Base-by-base conservation (phyloP, 2,888 invertebrate species). In the Drosophila subsilvestris region DNA sequence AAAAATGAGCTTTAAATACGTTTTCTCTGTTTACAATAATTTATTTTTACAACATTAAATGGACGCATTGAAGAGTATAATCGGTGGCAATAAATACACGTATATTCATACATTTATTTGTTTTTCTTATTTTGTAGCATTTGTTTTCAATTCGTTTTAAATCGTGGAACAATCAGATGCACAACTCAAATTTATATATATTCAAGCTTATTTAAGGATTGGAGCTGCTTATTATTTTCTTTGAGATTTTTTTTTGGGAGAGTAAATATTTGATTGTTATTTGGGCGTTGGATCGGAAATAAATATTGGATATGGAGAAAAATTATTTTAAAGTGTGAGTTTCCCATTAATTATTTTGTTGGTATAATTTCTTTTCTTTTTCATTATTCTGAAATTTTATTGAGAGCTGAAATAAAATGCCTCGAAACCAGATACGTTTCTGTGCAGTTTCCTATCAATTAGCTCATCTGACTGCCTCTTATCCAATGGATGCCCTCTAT, bases 1-100 rank as follows among this genome's bases (percentile, higher is more conserved):
- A 37, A 37, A 37, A 14, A 6, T 47, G 42, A 2, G 32, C 27
- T 47, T 37, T 45, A 50, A 60, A 70, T 60, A 25, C 25, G 54
- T 20, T 58, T 49, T 71, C 32, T 37, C 6, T 37, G 0, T 7
- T n/a, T 7, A n/a, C 6, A 6, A 37, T 14, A 4, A 37, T 6
- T 14, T 37, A 37, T 47, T 29, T 48, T 17, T 48, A 7, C 3
- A 22, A 3, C 3, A 22, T 22, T 22, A 2, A 22, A 22, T 2
- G 5, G 5, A 22, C 22, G 22, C 22, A 22, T 22, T 22, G 22
- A 22, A 22, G 3, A 22, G 22, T 22, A 3, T 0, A 22, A 22
- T 22, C 4, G 3, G 2, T 22, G 22, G 10, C 45, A 25, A 54
- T 48, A 32, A 37, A 47, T 48, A 18, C 27, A 12, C 7, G 27